Base-by-base conservation (phyloP, 2,888 invertebrate genomes). In the Belgica antarctica region DNA sequence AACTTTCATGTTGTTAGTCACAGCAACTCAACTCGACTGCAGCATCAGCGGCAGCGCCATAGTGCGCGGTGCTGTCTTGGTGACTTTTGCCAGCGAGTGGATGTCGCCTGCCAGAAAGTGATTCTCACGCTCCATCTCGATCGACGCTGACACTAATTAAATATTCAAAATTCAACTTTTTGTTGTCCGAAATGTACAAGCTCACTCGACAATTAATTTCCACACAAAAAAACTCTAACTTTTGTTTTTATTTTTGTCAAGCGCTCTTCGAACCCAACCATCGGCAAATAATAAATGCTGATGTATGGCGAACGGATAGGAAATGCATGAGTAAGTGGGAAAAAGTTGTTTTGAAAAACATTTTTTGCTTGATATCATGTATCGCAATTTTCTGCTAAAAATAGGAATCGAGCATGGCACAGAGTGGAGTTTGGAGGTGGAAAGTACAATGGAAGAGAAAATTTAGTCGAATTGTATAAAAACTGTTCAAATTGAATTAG, bases 261-360 rank as follows among this genome's bases (percentile, higher is more conserved):
- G 24, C 17, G 52, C 52, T 34, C 34, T 34, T 34, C 12, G 24
- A 47, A 10, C 52, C 15, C 22, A 61, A 28, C 15, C 28, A 24
- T 27, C 25, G 15, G 17, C 63, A 24, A 63, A 41, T 63, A 63
- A 63, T 63, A 46, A 63, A 63, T 41, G 36, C 34, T 63, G 63
- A 63, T 63, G 63, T 63, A 63, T 63, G 63, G 36, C 41, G 63
- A 63, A 24, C 12, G 24, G 22, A 24, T 19, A n/a, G 61, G 15
- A 61, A 28, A 25, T 63, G 63, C 41, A 63, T 63, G 36, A 41
- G 61, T 61, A 19, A 61, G 31, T 15, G 12, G 28, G 59, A 59
- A 59, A 27, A 61, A 15, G 57, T 52, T 52, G 52, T 52, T 52
- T 52, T 22, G 17, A 22, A 52, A 52, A 19, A n/a, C 8, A 52